Evolutionary conservation across 2,888 invertebrate species (phyloP).

Genomic region (Ophioninae sp.): DNA sequence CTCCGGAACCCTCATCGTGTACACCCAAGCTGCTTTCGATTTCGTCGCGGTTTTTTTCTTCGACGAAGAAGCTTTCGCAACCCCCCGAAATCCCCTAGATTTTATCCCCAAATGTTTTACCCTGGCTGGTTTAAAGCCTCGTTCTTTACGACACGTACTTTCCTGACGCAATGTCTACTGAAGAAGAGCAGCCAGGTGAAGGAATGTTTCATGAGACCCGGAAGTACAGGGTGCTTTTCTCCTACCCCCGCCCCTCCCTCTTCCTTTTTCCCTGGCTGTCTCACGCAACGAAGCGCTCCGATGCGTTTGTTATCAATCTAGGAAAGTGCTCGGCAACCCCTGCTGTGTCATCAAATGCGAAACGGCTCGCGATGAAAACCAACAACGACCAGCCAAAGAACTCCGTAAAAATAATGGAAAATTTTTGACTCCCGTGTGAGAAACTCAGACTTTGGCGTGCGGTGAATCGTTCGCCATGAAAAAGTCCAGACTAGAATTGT

Average conservation of each 20-base stretch:
- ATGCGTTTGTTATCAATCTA: constrained; percentile 37
- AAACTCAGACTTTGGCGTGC: not conserved
- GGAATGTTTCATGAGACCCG: constrained; percentile 30
- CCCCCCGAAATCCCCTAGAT: not conserved
- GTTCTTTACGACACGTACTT: constrained; percentile 31
- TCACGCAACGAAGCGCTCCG: constrained; percentile 33
- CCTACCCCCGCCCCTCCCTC: not conserved
- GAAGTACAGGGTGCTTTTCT: constrained; percentile 11
- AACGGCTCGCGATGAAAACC: not conserved
- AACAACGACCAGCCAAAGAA: not conserved
- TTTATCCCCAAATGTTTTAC: not conserved
- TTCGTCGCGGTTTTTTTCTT: constrained; percentile 45
- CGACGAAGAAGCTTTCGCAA: constrained; percentile 28
- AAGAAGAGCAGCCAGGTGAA: not conserved
- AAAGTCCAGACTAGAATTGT: not conserved
- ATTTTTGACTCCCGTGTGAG: not conserved
- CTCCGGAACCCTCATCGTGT: not conserved
- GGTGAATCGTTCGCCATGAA: not conserved
- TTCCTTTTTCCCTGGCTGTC: constrained; percentile 1
- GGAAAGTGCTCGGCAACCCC: constrained; percentile 31
- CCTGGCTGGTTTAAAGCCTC: constrained; percentile 7
- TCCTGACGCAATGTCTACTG: not conserved
- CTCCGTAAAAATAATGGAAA: not conserved
- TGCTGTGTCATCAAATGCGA: not conserved
- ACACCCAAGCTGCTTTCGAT: constrained; percentile 42